These are phyloP conservation scores for Gouania willdenowi DNA, from an alignment of 2,797 vertebrate species.

Conservation along the genomic window DNA sequence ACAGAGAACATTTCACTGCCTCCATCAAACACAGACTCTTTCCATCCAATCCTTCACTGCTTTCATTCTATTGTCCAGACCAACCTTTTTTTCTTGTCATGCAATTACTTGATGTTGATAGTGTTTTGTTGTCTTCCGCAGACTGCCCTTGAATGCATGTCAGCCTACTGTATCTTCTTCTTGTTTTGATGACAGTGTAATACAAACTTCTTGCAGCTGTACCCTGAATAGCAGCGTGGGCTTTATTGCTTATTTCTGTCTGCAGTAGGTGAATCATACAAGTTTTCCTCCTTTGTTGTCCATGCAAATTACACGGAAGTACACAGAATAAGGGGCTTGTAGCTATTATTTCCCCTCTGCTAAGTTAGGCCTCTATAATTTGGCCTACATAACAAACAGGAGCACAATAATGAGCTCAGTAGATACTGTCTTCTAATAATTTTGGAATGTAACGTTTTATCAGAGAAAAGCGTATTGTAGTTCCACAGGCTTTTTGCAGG, in stretches of 20 bases:
- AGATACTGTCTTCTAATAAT: conserved; percentile 19
- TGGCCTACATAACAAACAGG: conserved; percentile 39
- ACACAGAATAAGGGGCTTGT: conserved; percentile 4
- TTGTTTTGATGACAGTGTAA: conserved; percentile 7
- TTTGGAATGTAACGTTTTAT: conserved; percentile 7
- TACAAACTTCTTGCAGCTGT: too few relatives aligned
- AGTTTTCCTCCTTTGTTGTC: conserved; percentile 4
- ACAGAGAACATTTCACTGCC: conserved; percentile 20
- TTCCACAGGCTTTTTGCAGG: conserved; percentile 13
- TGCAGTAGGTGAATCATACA: background rate
- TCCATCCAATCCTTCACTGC: conserved; percentile 3
- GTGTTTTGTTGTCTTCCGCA: conserved; percentile 14
- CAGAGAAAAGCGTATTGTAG: conserved; percentile 2
- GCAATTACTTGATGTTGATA: conserved; percentile 42
- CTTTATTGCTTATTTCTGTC: conserved; percentile 7
- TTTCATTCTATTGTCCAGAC: too few relatives aligned
- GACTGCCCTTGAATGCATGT: conserved; percentile 5
- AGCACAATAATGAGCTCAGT: conserved; percentile 14
- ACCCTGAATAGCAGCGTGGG: background rate
- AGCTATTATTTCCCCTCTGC: conserved; percentile 21
- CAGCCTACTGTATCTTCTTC: conserved; percentile 3
- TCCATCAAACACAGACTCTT: conserved; percentile 4
- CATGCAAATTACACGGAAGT: conserved; percentile 11
- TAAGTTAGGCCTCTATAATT: conserved; percentile 33
- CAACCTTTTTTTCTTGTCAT: conserved; percentile 16